phyloP scores from a whole-genome alignment of 2,113 vertebrate species.

The Lophochroa leadbeateri region DNA sequence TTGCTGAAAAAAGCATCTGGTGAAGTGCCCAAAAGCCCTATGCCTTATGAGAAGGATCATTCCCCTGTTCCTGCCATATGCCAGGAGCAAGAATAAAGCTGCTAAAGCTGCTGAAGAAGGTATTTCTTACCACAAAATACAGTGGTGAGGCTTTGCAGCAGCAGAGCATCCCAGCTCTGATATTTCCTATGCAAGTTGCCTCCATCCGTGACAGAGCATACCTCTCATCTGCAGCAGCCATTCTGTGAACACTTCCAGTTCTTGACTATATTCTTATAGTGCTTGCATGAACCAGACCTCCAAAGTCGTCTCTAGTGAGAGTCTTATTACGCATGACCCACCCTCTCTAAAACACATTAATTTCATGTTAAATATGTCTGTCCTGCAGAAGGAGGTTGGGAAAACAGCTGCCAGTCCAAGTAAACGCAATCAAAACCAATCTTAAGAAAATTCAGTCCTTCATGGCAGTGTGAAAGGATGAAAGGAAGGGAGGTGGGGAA shows the following conservation, averaged over 20 bases:
- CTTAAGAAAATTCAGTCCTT: not conserved
- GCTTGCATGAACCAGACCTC: not conserved
- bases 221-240: not conserved
- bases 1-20: not conserved
- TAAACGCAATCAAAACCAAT: not conserved
- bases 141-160: not conserved
- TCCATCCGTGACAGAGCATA: not conserved
- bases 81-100: not conserved
- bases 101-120: not conserved
- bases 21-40: not conserved
- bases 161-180: not conserved
- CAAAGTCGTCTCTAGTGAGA: not conserved
- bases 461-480: not conserved
- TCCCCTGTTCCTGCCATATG: not conserved
- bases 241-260: not conserved
- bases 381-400: not conserved
- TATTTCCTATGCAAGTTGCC: not conserved
- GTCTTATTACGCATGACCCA: not conserved
- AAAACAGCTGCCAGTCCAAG: not conserved
- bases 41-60: not conserved
- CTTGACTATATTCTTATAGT: not conserved
- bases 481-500: not conserved
- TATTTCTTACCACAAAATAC: not conserved
- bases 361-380: not conserved
- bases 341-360: not conserved